Evolutionary conservation across 2,797 vertebrate species (phyloP), one percentile per base, ranked within the genome.

Genomic region (Channallabes apus): DNA sequence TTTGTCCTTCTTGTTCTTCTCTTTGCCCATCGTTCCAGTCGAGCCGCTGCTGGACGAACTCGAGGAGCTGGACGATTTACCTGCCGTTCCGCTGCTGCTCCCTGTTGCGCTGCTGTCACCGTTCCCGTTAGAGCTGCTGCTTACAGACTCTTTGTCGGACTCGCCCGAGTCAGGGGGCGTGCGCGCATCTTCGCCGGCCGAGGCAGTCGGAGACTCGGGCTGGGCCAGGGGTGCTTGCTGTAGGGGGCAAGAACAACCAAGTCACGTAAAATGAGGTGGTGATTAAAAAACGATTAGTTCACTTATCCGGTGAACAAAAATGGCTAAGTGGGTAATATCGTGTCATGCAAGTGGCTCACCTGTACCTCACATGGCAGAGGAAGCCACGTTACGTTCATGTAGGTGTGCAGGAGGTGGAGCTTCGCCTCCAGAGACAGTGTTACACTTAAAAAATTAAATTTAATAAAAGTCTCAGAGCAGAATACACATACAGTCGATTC

Each of bases 61-160:
- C 0, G 94, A 95, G 1, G 94, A 95, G 51, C 94, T 94, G 18
- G 93, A 94, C 22, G 94, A 95, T 88, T 94, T 95, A 65, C 91
- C 92, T 56, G 90, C 82, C 0, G 92, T 85, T 0, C 89, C 90
- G 0, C 91, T 89, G 1, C 88, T 41, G 0, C 91, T 89, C 0
- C 84, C 89, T 0, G 92, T 79, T 9, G 81, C 58, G 58, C 91
- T 86, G 2, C 93, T 64, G 46, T 96, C 95, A 0, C 96, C 94
- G 0, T 96, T 97, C 90, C 98, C 96, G 0, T 97, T 94, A 0
- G 97, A 98, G 90, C 96, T 97, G 95, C 98, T 99, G 94, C 98
- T 97, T 22, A 99, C 96, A 0, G 98, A 99, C 92, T 99, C 98
- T 91, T 99, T 99, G 92, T 99, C 98, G 0, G 98, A 99, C 58